These are phyloP conservation scores for Martes flavigula DNA, from an alignment of 2,797 vertebrate species.

Conservation along the genomic window DNA sequence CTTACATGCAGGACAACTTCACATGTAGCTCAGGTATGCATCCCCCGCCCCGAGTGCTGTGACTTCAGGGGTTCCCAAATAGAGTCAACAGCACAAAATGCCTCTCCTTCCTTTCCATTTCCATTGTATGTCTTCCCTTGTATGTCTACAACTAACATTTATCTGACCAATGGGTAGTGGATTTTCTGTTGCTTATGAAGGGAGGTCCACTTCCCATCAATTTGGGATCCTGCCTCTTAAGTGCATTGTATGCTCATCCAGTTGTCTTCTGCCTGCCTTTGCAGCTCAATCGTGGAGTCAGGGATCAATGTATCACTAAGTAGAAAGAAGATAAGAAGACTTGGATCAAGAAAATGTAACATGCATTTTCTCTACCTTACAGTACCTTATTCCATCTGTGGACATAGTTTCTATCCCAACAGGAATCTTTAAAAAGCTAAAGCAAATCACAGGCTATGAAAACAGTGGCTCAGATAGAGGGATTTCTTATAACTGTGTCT, in stretches of 20 bases:
- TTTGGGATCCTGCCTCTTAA: neutral
- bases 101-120: neutral
- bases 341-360: neutral
- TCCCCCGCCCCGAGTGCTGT: neutral
- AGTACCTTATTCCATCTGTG: neutral
- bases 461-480: neutral
- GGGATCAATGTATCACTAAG: neutral
- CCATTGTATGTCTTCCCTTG: too few relatives aligned
- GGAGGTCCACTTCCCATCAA: neutral
- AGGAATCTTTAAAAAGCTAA: neutral
- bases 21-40: neutral
- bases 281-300: neutral
- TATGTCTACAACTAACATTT: neutral
- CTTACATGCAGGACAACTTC: neutral
- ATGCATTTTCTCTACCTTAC: neutral
- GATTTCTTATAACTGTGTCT: neutral
- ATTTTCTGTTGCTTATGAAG: neutral
- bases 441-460: neutral
- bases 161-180: neutral
- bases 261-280: neutral
- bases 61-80: neutral
- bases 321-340: neutral
- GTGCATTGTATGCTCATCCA: too few relatives aligned
- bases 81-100: neutral
- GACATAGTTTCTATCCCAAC: neutral